Evolutionary conservation across 2,888 invertebrate genomes (phyloP).

Genomic region (Cyclophora albipunctata): DNA sequence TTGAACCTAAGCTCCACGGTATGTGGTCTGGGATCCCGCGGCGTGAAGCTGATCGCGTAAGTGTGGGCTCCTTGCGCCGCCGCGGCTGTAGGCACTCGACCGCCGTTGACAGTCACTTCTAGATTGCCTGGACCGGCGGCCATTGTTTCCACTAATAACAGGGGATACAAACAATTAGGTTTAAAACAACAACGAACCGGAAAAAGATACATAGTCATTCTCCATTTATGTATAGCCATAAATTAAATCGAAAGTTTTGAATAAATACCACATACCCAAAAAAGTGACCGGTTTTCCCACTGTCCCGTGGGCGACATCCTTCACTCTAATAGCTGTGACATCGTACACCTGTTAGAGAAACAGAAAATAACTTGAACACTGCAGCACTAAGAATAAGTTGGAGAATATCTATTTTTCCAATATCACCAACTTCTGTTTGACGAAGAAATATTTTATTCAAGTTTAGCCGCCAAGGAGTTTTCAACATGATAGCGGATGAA

Average conservation of each 20-base stretch:
- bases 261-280: conserved; percentile 75
- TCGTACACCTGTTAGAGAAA: conserved; percentile 85
- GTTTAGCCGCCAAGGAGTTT: no score
- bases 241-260: no score
- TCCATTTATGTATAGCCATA: no score
- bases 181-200: no score
- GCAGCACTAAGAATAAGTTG: no score
- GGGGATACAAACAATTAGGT: not conserved
- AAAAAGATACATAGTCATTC: no score
- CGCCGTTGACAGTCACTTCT: conserved; percentile 98
- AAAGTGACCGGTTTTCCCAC: conserved; percentile 94
- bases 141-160: conserved; percentile 90
- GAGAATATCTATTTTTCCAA: no score
- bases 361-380: not conserved
- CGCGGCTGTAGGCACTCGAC: conserved; percentile 96
- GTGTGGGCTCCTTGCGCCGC: conserved; percentile 97
- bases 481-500: no score
- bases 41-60: conserved; percentile 97
- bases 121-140: conserved; percentile 98
- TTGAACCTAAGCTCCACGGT: conserved; percentile 97
- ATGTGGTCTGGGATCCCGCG: conserved; percentile 91
- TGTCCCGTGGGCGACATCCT: conserved; percentile 90
- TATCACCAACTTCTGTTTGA: no score
- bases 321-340: conserved; percentile 94
- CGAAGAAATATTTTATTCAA: no score